phyloP scores from a whole-genome alignment of 2,113 vertebrate species.

The Calonectris borealis region DNA sequence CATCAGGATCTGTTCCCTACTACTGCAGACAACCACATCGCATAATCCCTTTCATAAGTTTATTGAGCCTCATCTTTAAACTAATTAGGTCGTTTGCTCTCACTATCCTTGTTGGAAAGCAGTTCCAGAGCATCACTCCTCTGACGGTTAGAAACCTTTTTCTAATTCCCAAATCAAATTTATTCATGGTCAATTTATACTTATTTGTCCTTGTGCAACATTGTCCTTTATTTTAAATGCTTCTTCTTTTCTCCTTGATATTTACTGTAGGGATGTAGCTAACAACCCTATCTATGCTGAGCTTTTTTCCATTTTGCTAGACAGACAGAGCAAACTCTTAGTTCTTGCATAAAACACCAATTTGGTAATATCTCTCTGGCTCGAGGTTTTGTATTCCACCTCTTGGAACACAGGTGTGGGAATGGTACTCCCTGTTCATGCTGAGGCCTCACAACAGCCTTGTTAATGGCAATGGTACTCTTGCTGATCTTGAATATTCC shows the following conservation, averaged over 20 bases:
- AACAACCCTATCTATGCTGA: neutral
- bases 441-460: neutral
- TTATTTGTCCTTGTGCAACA: slow-evolving; percentile 53
- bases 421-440: fast-evolving
- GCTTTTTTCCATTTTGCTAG: neutral
- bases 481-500: neutral
- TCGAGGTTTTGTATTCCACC: neutral
- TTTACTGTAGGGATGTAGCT: neutral
- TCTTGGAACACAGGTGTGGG: neutral
- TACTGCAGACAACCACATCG: neutral
- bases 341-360: neutral
- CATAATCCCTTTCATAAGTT: slow-evolving; percentile 41
- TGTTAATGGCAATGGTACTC: neutral
- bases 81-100: slow-evolving; percentile 48
- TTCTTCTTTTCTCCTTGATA: slow-evolving; percentile 18
- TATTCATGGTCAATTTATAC: slow-evolving; percentile 62
- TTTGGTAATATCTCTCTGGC: neutral
- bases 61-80: slow-evolving; percentile 45
- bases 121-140: slow-evolving; percentile 47
- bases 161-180: slow-evolving; percentile 64
- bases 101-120: slow-evolving; percentile 44
- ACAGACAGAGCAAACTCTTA: neutral
- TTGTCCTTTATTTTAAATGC: slow-evolving; percentile 50
- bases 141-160: slow-evolving; percentile 54
- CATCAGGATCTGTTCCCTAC: neutral